Evolutionary conservation across 2,113 vertebrate species (phyloP).

Genomic region (Ochotona princeps): DNA sequence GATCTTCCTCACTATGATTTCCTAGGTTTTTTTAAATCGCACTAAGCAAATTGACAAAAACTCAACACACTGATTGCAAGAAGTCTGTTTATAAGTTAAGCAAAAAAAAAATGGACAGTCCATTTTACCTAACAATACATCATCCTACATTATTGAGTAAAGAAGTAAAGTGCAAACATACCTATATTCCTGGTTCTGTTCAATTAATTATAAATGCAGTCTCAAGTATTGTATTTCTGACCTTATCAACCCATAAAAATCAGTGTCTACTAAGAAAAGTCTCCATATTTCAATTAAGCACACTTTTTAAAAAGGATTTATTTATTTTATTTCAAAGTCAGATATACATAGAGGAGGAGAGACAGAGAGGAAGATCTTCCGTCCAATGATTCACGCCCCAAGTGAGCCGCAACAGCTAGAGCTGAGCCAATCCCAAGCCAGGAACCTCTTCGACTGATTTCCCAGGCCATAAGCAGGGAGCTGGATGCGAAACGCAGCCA

Average conservation of each 20-base stretch:
- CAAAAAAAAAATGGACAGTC: background rate
- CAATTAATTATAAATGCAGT: background rate
- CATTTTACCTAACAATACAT: background rate
- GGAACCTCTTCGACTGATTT: too few species aligned
- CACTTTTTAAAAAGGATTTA: too few species aligned
- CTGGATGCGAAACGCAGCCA: too few species aligned
- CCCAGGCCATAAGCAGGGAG: too few species aligned
- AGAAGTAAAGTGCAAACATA: background rate
- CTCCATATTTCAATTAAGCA: too few species aligned
- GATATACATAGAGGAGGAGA: too few species aligned
- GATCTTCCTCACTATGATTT: background rate
- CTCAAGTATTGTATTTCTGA: background rate
- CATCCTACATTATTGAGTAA: background rate
- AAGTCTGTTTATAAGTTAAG: background rate
- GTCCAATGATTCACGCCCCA: too few species aligned
- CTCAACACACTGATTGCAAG: background rate
- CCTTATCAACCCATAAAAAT: background rate
- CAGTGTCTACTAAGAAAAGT: too few species aligned
- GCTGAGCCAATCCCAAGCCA: too few species aligned
- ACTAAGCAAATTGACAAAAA: background rate
- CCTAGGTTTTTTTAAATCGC: background rate
- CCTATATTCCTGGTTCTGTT: background rate
- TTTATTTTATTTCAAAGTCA: too few species aligned
- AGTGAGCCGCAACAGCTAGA: too few species aligned
- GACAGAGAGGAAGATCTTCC: too few species aligned